Evolutionary conservation across 2,888 invertebrate genomes (phyloP).

Genomic region (Argyra leucocephala): DNA sequence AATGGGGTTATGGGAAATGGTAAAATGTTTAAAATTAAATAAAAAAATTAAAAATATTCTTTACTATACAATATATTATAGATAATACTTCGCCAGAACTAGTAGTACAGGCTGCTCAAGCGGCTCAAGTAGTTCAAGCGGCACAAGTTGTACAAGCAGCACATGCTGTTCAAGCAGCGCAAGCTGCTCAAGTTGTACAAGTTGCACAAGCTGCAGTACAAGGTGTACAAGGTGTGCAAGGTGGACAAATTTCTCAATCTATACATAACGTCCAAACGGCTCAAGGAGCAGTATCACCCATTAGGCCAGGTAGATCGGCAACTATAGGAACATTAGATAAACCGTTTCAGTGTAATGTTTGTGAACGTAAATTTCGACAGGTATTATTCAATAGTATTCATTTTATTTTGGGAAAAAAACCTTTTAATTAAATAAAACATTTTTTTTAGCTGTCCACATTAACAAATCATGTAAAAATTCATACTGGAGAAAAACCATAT

Average conservation of each 20-base stretch:
- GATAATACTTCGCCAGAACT: background rate
- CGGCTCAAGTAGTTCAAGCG: background rate
- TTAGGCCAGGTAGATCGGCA: background rate
- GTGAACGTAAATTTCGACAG: constrained; percentile 43
- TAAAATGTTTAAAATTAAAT: background rate
- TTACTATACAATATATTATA: background rate
- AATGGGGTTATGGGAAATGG: background rate
- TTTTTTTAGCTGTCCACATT: constrained; percentile 36
- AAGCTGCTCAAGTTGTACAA: background rate
- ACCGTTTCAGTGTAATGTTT: constrained; percentile 44
- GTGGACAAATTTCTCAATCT: background rate
- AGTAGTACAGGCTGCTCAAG: background rate
- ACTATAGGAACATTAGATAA: constrained; percentile 30
- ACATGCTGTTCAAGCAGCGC: background rate
- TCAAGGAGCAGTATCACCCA: background rate
- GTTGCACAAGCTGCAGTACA: background rate
- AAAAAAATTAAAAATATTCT: background rate
- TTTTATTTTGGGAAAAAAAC: too few species aligned
- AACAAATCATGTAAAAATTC: constrained; percentile 44
- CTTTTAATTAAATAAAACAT: too few species aligned
- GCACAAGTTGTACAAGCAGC: background rate
- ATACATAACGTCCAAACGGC: background rate
- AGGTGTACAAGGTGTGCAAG: background rate
- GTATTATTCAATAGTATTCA: background rate
- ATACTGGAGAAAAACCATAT: constrained; percentile 44